Evolutionary conservation across 2,797 vertebrate genomes (phyloP).

Genomic region (Sebastes trivittatus): DNA sequence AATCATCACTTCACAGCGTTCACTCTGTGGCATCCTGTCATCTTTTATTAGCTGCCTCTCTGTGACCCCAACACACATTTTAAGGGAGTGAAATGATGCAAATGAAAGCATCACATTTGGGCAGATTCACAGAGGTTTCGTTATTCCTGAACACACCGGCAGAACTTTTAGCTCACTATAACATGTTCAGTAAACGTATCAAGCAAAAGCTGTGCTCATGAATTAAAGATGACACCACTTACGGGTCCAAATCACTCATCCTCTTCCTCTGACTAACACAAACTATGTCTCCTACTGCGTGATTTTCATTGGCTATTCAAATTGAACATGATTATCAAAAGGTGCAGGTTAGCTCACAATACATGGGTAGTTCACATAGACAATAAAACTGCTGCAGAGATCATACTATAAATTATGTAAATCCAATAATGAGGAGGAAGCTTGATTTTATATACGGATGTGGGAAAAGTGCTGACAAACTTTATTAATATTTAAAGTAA

Average conservation of each 20-base stretch:
- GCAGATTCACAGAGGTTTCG: background rate
- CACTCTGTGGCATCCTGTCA: background rate
- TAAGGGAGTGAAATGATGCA: background rate
- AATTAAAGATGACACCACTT: background rate
- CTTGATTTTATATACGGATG: background rate
- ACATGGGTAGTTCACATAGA: background rate
- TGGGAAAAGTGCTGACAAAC: slow-evolving; percentile 8
- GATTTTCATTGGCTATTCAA: background rate
- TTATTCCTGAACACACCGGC: background rate
- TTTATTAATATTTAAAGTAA: slow-evolving; percentile 45
- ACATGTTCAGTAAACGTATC: background rate
- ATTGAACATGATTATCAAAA: background rate
- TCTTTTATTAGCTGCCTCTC: background rate
- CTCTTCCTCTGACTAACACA: background rate
- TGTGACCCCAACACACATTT: background rate
- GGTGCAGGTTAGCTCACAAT: background rate
- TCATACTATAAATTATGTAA: background rate
- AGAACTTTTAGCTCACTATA: background rate
- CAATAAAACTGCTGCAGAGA: background rate
- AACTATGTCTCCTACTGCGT: background rate
- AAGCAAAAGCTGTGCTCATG: background rate
- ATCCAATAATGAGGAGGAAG: background rate
- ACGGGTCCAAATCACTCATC: background rate
- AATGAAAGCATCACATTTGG: background rate
- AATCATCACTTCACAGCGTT: background rate